Evolutionary conservation across 1,140 invertebrate species (phyloP).

Genomic region (Pogonognathellus flavescens): DNA sequence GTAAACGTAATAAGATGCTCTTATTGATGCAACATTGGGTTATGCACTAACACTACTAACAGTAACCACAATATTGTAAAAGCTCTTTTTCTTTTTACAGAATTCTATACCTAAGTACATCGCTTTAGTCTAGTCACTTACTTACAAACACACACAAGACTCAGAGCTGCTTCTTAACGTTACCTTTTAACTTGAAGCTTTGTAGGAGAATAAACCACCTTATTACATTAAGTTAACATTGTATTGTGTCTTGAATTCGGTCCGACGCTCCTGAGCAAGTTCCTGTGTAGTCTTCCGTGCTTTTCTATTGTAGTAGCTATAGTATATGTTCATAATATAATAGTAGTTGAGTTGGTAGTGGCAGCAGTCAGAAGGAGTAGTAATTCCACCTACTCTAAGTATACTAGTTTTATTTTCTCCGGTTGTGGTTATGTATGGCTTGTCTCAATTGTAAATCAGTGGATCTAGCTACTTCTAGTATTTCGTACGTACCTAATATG

Average conservation of each 20-base stretch:
- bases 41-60: background rate
- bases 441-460: conserved; percentile 20
- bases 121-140: background rate
- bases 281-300: conserved; percentile 45
- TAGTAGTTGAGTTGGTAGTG: background rate
- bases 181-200: conserved; percentile 6
- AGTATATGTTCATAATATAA: background rate
- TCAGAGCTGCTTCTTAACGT: background rate
- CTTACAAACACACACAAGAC: background rate
- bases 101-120: background rate
- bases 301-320: background rate
- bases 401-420: conserved; percentile 14
- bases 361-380: too few relatives aligned
- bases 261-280: conserved; percentile 43
- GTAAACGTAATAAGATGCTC: background rate
- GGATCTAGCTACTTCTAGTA: background rate
- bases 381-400: background rate
- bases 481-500: too few relatives aligned
- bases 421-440: background rate
- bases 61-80: too few relatives aligned
- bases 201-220: conserved; percentile 6
- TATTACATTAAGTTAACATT: conserved; percentile 24
- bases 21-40: background rate
- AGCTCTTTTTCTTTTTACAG: background rate
- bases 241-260: conserved; percentile 30